Percentiles rank a stretch among this genome's conserved stretches.
Evolutionary conservation across 2,888 invertebrate species (phyloP).

Genomic region (Synergus japonicus): DNA sequence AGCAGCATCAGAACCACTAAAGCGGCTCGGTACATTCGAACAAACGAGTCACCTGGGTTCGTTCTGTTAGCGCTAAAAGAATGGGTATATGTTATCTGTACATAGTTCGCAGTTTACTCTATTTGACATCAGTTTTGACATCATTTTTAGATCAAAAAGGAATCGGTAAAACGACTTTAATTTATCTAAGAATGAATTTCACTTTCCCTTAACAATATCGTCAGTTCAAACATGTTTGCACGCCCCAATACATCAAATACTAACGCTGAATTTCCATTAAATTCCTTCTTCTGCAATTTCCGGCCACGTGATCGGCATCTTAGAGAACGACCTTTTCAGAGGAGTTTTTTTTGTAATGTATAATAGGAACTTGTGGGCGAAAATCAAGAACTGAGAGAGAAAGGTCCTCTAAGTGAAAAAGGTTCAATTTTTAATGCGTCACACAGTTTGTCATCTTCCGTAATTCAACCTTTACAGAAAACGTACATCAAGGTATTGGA

Average conservation of each 20-base stretch:
- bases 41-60: constrained; percentile 32
- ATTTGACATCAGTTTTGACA: no score
- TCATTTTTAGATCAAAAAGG: no score
- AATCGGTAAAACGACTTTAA: constrained; percentile 2
- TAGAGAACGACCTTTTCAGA: background rate
- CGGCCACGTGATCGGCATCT: constrained; percentile 42
- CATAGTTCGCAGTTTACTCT: background rate
- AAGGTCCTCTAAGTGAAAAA: background rate
- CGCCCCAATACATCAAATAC: constrained; percentile 15
- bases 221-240: constrained; percentile 28
- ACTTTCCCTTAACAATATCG: constrained; percentile 16
- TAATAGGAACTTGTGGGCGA: constrained; percentile 11
- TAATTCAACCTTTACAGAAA: background rate
- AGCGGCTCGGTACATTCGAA: constrained; percentile 11
- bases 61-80: constrained; percentile 16
- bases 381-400: background rate
- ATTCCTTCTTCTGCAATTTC: constrained; percentile 44
- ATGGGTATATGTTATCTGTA: background rate
- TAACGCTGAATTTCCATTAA: constrained; percentile 37
- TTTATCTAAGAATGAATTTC: background rate
- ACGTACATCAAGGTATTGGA: background rate
- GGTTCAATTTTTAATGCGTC: background rate
- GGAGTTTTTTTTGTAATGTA: constrained; percentile 16
- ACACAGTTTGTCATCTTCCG: no score
- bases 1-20: constrained; percentile 25